These are phyloP conservation scores for Ichneumoninae sp. DNA, from an alignment of 2,888 invertebrate species.

Conservation along the genomic window DNA sequence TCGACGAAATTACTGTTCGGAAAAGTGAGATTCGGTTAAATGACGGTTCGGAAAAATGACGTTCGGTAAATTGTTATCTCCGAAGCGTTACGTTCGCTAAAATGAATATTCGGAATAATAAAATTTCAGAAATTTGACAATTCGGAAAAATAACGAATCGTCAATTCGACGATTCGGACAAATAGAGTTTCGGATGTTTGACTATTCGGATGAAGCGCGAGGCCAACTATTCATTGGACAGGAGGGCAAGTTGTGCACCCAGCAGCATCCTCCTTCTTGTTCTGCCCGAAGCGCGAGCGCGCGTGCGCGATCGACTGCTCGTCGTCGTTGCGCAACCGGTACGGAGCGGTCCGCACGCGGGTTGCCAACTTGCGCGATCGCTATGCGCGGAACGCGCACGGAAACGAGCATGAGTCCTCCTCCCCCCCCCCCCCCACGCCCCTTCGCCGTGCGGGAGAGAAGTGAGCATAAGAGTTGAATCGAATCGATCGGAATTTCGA, in stretches of 20 bases:
- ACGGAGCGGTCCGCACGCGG: slow-evolving; percentile 17
- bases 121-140: too few relatives aligned
- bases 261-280: slow-evolving; percentile 67
- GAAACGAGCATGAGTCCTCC: slow-evolving; percentile 44
- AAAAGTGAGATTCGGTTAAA: too few relatives aligned
- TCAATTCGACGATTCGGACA: too few relatives aligned
- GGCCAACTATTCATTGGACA: slow-evolving; percentile 79
- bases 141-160: too few relatives aligned
- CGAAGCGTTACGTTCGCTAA: too few relatives aligned
- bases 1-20: too few relatives aligned
- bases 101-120: too few relatives aligned
- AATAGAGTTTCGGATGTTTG: too few relatives aligned
- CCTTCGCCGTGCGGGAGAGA: slow-evolving; percentile 14
- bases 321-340: slow-evolving; percentile 43
- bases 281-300: slow-evolving; percentile 6
- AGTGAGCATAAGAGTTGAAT: slow-evolving; percentile 58
- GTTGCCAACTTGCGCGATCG: slow-evolving; percentile 33
- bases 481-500: slow-evolving; percentile 69
- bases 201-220: slow-evolving; percentile 50
- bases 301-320: slow-evolving; percentile 20
- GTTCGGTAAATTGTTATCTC: too few relatives aligned
- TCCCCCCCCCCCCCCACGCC: not conserved
- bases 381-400: slow-evolving; percentile 55
- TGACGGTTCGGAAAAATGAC: too few relatives aligned
- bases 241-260: slow-evolving; percentile 76